Evolutionary conservation across 2,888 invertebrate species (phyloP).

Genomic region (Philonicus albiceps): DNA sequence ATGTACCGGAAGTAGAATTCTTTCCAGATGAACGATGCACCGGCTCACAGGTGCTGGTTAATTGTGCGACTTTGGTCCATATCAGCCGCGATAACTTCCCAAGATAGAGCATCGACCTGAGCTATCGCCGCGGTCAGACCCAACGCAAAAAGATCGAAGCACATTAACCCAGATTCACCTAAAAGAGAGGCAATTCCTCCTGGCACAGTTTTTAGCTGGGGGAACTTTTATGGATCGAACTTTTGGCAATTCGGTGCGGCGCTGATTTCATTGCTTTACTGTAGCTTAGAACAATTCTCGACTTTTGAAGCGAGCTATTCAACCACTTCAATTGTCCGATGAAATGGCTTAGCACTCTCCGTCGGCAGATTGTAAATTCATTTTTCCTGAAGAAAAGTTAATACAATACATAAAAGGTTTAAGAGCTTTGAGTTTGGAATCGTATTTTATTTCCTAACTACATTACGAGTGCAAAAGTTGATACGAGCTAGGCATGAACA

Average conservation of each 20-base stretch:
- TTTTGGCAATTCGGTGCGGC: neutral
- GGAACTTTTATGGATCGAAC: neutral
- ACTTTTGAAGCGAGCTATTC: neutral
- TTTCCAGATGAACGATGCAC: neutral
- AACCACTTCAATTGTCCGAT: neutral
- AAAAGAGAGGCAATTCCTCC: neutral
- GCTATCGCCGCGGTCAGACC: neutral
- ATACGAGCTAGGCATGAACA: too few species aligned
- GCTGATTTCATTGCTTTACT: neutral
- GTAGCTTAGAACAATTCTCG: neutral
- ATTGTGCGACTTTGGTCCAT: neutral
- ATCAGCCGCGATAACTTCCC: neutral
- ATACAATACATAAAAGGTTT: neutral
- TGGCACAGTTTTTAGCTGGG: conserved; percentile 15
- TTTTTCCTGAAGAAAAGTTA: neutral
- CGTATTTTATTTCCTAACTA: too few species aligned
- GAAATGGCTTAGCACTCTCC: neutral
- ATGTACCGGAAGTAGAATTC: neutral
- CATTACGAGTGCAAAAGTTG: too few species aligned
- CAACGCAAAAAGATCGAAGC: neutral
- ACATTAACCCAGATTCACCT: conserved; percentile 26
- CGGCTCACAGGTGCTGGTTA: neutral
- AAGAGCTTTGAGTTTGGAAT: neutral
- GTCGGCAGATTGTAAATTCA: neutral
- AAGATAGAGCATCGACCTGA: neutral